Base-by-base conservation (phyloP, 2,888 invertebrate genomes). In the Electrophaes corylata region DNA sequence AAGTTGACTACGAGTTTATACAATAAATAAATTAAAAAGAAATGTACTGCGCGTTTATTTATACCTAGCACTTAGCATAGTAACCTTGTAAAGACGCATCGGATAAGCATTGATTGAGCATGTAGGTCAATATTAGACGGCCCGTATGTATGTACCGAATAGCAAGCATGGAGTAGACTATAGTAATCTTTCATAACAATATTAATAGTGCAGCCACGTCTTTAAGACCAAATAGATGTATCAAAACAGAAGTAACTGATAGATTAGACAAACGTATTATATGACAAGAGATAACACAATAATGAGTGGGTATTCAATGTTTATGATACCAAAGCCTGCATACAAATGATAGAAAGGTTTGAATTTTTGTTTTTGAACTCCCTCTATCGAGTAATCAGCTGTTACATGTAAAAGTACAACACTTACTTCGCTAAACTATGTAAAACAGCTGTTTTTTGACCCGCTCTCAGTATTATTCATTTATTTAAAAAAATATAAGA, bases 61-160 rank as follows among this genome's bases (percentile, higher is more conserved):
- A 8, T 31, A 41, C 33, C 31, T 20, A 45, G 37, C 33, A 43
- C 40, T 41, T 40, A 37, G 8, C 39, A 58, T 46, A 44, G 51
- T 51, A 47, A 62, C 63, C 64, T 61, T 63, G 64, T 39, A 41
- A 50, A 58, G 52, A 57, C 54, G 60, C 61, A 62, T 64, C 62
- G 52, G 40, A 18, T 58, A 55, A 53, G 60, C 69, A 64, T 64
- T 61, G 64, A 67, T 66, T 70, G 64, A 67, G 57, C 66, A 69
- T 70, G 60, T 71, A 69, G 71, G 71, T 70, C 70, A 69, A 56
- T 55, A 64, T 59, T 60, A 66, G 53, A 67, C 56, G 51, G 58
- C 23, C 44, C 45, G 56, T 62, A 52, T 53, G 54, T 60, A 50
- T 51, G 61, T 44, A 57, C 56, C 58, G 55, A 60, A 65, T 65